Conservation (phyloP, 2,797 vertebrate genomes). For the Nothura maculosa region DNA sequence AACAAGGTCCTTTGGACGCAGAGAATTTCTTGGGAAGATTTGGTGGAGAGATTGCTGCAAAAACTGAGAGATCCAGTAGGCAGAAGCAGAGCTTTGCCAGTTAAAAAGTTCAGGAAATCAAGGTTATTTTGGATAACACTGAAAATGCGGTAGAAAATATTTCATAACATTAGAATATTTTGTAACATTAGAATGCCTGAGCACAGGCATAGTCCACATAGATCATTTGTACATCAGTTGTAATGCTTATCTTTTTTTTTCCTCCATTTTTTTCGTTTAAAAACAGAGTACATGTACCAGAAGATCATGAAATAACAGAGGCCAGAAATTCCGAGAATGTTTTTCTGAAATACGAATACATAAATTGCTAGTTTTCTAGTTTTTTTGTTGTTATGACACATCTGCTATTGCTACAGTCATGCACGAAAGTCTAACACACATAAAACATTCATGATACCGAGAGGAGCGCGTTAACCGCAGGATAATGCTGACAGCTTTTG, state of each 20-base stretch:
- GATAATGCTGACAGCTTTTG: background rate
- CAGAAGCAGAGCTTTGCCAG: background rate
- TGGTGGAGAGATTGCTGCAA: background rate
- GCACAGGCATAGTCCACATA: background rate
- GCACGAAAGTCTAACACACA: background rate
- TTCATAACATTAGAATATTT: background rate
- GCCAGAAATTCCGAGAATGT: background rate
- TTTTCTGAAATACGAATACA: background rate
- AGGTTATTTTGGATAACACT: background rate
- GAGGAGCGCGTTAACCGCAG: background rate
- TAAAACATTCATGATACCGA: background rate
- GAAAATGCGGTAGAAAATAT: background rate
- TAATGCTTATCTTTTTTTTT: background rate
- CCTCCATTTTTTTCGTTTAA: background rate
- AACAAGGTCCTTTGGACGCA: background rate
- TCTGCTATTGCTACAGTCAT: background rate
- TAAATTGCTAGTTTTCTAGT: background rate
- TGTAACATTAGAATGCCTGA: background rate
- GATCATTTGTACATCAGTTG: accelerated
- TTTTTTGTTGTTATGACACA: background rate
- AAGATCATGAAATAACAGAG: background rate
- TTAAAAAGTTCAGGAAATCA: background rate
- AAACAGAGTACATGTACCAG: background rate
- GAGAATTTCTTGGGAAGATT: background rate
- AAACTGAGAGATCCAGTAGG: background rate